phyloP scores from a whole-genome alignment of 2,113 vertebrate species.

The Thalassoma bifasciatum region DNA sequence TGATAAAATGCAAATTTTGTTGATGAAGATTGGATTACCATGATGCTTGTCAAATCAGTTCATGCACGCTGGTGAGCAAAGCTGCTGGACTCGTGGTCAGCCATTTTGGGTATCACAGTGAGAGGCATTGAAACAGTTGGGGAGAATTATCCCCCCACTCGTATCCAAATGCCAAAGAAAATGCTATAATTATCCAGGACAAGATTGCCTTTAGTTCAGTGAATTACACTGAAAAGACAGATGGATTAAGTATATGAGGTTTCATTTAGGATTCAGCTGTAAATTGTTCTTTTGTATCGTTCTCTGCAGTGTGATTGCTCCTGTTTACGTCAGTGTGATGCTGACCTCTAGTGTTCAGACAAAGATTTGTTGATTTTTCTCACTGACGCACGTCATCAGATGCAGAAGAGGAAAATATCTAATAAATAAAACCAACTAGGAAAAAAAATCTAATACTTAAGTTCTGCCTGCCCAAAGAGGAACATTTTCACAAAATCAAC shows the following conservation, averaged over 20 bases:
- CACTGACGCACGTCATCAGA: background rate
- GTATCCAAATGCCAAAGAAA: background rate
- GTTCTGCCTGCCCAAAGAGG: background rate
- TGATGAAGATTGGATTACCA: background rate
- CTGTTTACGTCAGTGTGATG: slow-evolving; percentile 24
- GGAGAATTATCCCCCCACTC: background rate
- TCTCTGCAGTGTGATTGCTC: background rate
- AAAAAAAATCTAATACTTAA: background rate
- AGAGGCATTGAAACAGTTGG: background rate
- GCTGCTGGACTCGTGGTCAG: background rate
- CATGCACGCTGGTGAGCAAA: too few relatives aligned
- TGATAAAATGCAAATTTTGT: background rate
- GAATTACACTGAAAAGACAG: background rate
- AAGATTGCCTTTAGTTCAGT: background rate
- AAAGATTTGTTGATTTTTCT: background rate
- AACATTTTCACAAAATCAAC: background rate
- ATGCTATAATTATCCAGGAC: background rate
- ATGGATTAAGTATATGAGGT: background rate
- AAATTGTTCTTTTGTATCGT: background rate
- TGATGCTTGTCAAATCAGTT: background rate
- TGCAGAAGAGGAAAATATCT: background rate
- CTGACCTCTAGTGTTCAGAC: slow-evolving; percentile 70
- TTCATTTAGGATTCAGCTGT: background rate
- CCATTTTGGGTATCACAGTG: slow-evolving; percentile 7
- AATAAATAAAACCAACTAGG: background rate